A percentile compares a stretch with the other conserved stretches of the same genome.
Conservation (phyloP, 2,888 invertebrate species). For the Belgica antarctica region DNA sequence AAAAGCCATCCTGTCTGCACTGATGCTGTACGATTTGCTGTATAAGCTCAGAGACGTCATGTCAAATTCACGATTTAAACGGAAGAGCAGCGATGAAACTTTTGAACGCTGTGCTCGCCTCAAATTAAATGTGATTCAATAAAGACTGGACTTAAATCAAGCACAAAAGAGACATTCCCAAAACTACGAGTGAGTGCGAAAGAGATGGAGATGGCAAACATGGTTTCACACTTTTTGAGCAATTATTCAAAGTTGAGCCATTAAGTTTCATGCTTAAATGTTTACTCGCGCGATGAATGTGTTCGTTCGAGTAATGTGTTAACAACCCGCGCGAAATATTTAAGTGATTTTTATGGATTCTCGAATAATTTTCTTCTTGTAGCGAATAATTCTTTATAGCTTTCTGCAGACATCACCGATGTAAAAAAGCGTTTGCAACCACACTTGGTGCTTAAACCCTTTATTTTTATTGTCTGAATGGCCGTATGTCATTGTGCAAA, state of each 20-base stretch:
- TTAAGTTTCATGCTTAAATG: slow-evolving; percentile 15
- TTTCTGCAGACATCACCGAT: not conserved
- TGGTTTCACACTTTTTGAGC: slow-evolving; percentile 29
- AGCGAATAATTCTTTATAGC: not conserved
- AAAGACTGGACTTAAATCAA: no score
- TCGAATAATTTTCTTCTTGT: slow-evolving; percentile 13
- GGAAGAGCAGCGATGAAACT: no score
- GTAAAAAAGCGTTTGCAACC: slow-evolving; percentile 20
- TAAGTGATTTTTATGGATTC: slow-evolving; percentile 38
- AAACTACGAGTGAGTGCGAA: no score
- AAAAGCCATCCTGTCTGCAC: not conserved
- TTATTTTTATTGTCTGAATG: slow-evolving; percentile 11
- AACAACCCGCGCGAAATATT: slow-evolving; percentile 17
- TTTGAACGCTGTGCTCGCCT: no score
- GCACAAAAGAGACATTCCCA: no score
- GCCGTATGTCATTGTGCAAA: slow-evolving; percentile 33
- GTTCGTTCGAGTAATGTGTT: slow-evolving; percentile 1
- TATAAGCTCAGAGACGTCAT: slow-evolving; percentile 8
- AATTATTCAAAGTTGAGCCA: slow-evolving; percentile 27
- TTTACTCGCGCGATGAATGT: not conserved
- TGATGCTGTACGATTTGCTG: slow-evolving; percentile 2
- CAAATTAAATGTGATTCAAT: no score
- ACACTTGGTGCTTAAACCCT: not conserved
- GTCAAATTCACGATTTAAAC: slow-evolving; percentile 20
- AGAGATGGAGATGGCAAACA: not conserved